Evolutionary conservation across 2,113 vertebrate genomes (phyloP).

Genomic region (Passer domesticus): DNA sequence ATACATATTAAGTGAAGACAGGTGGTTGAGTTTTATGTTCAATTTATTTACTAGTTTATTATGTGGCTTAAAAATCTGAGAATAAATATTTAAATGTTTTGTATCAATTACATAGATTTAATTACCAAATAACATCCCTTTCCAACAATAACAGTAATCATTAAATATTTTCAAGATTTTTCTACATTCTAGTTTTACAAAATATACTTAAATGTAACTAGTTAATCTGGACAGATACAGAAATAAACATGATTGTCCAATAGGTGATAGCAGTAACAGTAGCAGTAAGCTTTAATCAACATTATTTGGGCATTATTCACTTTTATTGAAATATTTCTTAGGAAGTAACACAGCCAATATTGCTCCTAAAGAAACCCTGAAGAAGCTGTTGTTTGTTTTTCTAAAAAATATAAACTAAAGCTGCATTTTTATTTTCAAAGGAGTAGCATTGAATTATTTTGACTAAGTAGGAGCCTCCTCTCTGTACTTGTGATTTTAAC

Average conservation of each 20-base stretch:
- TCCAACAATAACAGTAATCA: not conserved
- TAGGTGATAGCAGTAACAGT: not conserved
- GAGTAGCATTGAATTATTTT: not conserved
- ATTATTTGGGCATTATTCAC: not conserved
- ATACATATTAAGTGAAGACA: constrained; percentile 17
- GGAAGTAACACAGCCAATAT: not conserved
- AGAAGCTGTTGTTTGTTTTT: not conserved
- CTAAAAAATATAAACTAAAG: not conserved
- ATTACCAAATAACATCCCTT: not conserved
- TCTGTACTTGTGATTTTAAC: not conserved
- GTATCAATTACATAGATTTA: not conserved
- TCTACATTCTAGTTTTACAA: not conserved
- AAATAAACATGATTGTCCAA: not conserved
- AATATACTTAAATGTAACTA: not conserved
- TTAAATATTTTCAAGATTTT: not conserved
- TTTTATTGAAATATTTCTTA: not conserved
- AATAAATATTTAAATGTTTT: constrained; percentile 8
- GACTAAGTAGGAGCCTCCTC: not conserved
- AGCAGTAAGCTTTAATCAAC: not conserved
- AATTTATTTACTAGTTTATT: constrained; percentile 13
- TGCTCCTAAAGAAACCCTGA: not conserved
- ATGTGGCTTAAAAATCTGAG: not conserved
- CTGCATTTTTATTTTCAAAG: not conserved
- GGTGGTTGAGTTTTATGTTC: not conserved
- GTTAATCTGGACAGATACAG: not conserved